These are phyloP conservation scores for Oriolus oriolus DNA, from an alignment of 2,113 vertebrate genomes.

Conservation along the genomic window DNA sequence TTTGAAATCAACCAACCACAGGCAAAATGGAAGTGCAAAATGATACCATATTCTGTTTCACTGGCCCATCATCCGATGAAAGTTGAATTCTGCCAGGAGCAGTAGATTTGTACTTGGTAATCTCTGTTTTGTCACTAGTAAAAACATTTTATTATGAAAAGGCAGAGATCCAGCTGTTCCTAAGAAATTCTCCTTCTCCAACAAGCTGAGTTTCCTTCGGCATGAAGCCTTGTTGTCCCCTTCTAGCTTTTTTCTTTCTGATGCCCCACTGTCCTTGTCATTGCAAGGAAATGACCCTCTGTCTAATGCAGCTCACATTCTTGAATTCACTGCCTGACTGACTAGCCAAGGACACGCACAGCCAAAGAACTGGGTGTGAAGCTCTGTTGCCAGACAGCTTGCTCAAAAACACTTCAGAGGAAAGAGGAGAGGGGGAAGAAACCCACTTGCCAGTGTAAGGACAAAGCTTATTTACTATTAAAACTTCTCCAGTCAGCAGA, in stretches of 20 bases:
- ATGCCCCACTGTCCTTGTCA: neutral
- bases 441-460: slow-evolving; percentile 55
- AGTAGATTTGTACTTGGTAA: neutral
- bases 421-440: slow-evolving; percentile 4
- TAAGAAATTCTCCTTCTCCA: neutral
- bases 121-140: slow-evolving; percentile 5
- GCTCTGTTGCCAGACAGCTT: slow-evolving; percentile 14
- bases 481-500: slow-evolving; percentile 69
- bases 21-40: neutral
- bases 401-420: slow-evolving; percentile 32
- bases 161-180: neutral
- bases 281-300: neutral
- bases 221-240: neutral
- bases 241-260: neutral
- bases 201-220: neutral
- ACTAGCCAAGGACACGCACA: slow-evolving; percentile 5
- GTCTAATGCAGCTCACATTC: slow-evolving; percentile 8
- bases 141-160: slow-evolving; percentile 5
- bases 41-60: neutral
- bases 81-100: slow-evolving; percentile 11
- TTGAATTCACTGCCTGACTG: slow-evolving; percentile 21
- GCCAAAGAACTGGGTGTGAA: neutral
- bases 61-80: neutral
- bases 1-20: neutral
- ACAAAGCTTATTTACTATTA: slow-evolving; percentile 70